phyloP scores from a whole-genome alignment of 2,888 invertebrate species.

The Aphidius colemani region DNA sequence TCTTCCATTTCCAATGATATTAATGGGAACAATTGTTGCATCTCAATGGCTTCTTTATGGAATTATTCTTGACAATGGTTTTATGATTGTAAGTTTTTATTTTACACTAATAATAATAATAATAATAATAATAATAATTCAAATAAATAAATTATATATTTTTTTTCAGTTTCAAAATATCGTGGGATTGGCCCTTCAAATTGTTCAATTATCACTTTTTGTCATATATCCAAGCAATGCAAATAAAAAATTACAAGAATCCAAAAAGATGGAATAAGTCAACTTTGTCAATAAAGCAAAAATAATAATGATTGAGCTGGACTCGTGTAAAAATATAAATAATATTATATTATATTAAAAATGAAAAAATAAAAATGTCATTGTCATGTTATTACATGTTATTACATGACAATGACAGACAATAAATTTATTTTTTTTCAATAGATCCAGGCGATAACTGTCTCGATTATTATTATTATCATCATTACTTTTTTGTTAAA shows the following conservation, averaged over 20 bases:
- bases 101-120: no score
- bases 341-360: no score
- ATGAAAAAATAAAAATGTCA: no score
- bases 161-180: slow-evolving; percentile 73
- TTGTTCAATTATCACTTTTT: slow-evolving; percentile 71
- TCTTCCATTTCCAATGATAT: slow-evolving; percentile 86
- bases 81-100: slow-evolving; percentile 73
- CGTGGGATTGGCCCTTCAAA: slow-evolving; percentile 67
- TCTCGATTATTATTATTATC: no score
- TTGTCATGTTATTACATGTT: no score
- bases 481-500: no score
- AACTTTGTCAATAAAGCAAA: background rate
- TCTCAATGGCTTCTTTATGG: slow-evolving; percentile 83
- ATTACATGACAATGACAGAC: no score
- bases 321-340: no score
- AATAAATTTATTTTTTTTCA: no score
- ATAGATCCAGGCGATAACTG: no score
- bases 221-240: slow-evolving; percentile 67
- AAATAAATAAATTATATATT: slow-evolving; percentile 27
- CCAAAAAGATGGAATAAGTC: slow-evolving; percentile 9
- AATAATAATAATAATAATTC: slow-evolving; percentile 18
- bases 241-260: background rate
- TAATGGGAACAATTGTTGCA: slow-evolving; percentile 79
- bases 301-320: no score
- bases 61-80: slow-evolving; percentile 73